Conservation (phyloP, 2,797 vertebrate genomes). For the Acanthurus leucopareius region DNA sequence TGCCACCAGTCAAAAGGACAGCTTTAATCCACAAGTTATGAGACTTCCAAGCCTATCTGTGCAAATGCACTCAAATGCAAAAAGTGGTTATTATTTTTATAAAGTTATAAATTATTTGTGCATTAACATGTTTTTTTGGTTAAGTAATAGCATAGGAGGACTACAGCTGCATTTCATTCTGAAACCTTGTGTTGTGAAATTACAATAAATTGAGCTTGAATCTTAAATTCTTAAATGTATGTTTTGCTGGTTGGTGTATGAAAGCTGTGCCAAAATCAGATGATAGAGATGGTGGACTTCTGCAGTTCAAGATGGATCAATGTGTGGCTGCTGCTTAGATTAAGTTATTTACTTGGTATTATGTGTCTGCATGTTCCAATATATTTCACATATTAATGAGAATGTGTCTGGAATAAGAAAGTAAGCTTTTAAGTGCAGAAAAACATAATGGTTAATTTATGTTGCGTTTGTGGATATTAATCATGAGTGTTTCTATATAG, state of each 20-base stretch:
- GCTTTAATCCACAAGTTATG: no score
- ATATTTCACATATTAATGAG: neutral
- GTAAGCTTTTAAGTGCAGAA: neutral
- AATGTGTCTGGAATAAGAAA: constrained; percentile 1
- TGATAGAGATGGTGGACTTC: no score
- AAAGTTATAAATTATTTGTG: no score
- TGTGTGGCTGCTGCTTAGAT: neutral
- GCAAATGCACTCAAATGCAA: no score
- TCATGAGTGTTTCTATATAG: neutral
- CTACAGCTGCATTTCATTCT: no score
- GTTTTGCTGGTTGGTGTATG: neutral
- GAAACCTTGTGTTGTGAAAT: no score
- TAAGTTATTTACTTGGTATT: neutral
- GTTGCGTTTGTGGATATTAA: neutral
- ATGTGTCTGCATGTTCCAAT: neutral
- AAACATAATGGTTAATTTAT: neutral
- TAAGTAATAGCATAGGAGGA: no score
- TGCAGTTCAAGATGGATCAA: neutral
- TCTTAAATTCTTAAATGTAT: neutral
- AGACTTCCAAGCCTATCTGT: no score
- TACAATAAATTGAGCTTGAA: no score
- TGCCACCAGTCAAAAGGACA: no score
- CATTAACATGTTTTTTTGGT: no score
- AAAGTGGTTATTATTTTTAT: no score
- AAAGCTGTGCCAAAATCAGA: neutral